A percentile compares a stretch with the other conserved stretches of the same genome.
These are phyloP conservation scores for Drosophila malerkotliana DNA, from an alignment of 1,140 invertebrate species.

Conservation along the genomic window DNA sequence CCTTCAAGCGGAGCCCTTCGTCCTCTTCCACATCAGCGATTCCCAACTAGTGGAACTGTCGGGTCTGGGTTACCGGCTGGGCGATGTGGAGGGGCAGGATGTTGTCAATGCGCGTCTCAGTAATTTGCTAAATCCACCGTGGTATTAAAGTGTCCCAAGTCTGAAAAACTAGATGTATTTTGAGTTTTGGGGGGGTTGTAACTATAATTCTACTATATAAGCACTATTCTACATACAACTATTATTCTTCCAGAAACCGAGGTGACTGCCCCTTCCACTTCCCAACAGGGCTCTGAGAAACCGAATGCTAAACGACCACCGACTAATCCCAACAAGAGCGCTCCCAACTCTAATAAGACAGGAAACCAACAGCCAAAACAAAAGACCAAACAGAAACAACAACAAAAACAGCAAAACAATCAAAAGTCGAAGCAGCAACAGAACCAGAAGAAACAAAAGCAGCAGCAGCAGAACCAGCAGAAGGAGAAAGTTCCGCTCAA, in stretches of 20 bases:
- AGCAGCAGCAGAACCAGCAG: slow-evolving; percentile 25
- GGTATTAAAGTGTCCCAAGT: slow-evolving; percentile 37
- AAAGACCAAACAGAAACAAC: background rate
- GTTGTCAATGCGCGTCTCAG: slow-evolving; percentile 42
- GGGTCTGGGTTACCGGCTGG: slow-evolving; percentile 39
- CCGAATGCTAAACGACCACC: background rate
- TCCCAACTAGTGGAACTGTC: slow-evolving; percentile 23
- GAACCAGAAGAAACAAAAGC: slow-evolving; percentile 4
- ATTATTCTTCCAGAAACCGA: background rate
- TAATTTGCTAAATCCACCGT: slow-evolving; percentile 52
- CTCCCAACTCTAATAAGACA: background rate
- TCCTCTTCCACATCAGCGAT: slow-evolving; percentile 58
- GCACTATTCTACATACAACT: too few species aligned
- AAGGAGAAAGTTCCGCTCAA: slow-evolving; percentile 22
- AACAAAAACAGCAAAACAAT: slow-evolving; percentile 4
- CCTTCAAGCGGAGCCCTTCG: slow-evolving; percentile 41
- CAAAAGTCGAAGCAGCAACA: slow-evolving; percentile 26
- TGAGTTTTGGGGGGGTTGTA: too few species aligned
- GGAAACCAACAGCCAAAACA: slow-evolving; percentile 10
- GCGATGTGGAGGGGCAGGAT: slow-evolving; percentile 9
- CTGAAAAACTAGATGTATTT: background rate
- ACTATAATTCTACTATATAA: too few species aligned
- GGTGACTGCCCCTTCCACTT: background rate
- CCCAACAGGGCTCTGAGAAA: background rate
- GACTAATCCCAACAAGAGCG: background rate